Conservation (phyloP, 2,888 invertebrate genomes). For the Cantharis lateralis region DNA sequence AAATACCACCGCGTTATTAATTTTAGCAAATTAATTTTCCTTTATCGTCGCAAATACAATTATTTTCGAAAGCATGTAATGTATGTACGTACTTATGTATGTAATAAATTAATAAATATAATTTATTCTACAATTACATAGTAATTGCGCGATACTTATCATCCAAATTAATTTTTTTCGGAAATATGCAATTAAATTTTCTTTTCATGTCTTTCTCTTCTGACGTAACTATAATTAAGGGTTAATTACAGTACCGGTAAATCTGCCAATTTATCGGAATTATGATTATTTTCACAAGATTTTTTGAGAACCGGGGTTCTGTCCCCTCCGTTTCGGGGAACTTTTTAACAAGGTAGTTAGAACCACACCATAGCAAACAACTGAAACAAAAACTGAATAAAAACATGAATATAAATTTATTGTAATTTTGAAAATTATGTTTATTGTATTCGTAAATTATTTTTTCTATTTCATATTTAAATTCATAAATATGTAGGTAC, state of each 20-base stretch:
- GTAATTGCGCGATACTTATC: neutral
- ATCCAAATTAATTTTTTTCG: neutral
- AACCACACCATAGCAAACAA: too few species aligned
- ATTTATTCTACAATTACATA: neutral
- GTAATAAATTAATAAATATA: neutral
- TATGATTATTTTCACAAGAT: too few species aligned
- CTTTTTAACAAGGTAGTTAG: too few species aligned
- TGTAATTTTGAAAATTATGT: too few species aligned
- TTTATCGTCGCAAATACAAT: neutral
- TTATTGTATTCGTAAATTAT: too few species aligned
- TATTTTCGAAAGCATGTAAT: neutral
- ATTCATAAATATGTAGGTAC: too few species aligned
- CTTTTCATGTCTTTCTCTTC: neutral
- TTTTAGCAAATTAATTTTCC: neutral
- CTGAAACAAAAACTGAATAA: too few species aligned
- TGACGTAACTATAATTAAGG: neutral
- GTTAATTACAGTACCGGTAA: neutral
- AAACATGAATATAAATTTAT: too few species aligned
- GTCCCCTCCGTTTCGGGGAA: too few species aligned
- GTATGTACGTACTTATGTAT: neutral
- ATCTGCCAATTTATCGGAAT: too few species aligned
- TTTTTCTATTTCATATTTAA: too few species aligned
- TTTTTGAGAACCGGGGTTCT: too few species aligned
- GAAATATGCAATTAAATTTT: neutral
- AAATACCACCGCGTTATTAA: neutral